These are phyloP conservation scores for Diadegma fenestrale DNA, from an alignment of 2,888 invertebrate genomes.

Conservation along the genomic window DNA sequence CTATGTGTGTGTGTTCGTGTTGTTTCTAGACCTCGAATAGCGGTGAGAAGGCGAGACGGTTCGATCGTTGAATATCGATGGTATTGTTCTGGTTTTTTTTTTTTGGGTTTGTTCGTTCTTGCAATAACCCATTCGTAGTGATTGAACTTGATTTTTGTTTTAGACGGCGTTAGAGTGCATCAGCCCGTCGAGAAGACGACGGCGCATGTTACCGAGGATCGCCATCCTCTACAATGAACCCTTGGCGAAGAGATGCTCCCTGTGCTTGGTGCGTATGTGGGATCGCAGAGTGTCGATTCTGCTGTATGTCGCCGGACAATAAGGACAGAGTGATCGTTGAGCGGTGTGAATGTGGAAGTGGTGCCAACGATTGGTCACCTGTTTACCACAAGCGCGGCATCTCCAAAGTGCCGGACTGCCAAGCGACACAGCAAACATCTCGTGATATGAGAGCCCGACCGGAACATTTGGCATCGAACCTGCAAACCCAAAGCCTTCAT, in stretches of 20 bases:
- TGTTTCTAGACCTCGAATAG: neutral
- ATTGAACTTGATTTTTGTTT: constrained; percentile 9
- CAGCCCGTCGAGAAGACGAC: constrained; percentile 72
- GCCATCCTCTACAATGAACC: constrained; percentile 81
- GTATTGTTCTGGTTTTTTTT: neutral
- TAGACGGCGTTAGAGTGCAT: constrained; percentile 63
- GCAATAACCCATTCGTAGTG: neutral
- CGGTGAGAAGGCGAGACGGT: constrained; percentile 5
- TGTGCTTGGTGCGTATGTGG: constrained; percentile 92
- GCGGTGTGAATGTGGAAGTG: constrained; percentile 94
- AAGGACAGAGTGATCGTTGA: constrained; percentile 92
- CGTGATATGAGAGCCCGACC: constrained; percentile 90
- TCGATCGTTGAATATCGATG: constrained; percentile 3
- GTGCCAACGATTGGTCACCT: constrained; percentile 95
- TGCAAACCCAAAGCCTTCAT: constrained; percentile 82
- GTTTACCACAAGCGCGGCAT: constrained; percentile 93
- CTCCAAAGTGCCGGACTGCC: constrained; percentile 92
- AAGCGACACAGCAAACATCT: constrained; percentile 92
- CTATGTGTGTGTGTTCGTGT: neutral
- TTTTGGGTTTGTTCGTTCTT: constrained; percentile 8
- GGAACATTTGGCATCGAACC: constrained; percentile 83
- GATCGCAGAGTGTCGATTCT: constrained; percentile 94
- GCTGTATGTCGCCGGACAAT: constrained; percentile 95
- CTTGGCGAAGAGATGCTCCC: constrained; percentile 78
- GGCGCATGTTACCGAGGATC: constrained; percentile 79